A percentile compares a stretch with the other conserved stretches of the same genome.
Evolutionary conservation across 2,797 vertebrate species (phyloP).

Genomic region (Rhinella marina): DNA sequence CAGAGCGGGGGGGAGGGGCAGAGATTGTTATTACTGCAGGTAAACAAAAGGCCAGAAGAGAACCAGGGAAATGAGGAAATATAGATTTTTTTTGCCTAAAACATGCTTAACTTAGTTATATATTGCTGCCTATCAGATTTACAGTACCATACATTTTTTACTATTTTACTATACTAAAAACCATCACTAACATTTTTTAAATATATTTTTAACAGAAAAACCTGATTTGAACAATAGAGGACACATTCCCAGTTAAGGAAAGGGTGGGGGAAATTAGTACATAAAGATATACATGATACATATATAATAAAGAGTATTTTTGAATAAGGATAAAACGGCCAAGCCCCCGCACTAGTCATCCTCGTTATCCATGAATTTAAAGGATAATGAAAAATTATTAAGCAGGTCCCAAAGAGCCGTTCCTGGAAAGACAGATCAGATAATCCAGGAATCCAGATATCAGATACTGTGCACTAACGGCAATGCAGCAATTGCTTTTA

Average conservation of each 20-base stretch:
- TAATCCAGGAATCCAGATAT: conserved; percentile 34
- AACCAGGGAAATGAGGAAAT: no score
- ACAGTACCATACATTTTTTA: no score
- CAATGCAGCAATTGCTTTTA: conserved; percentile 50
- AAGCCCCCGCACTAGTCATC: neutral
- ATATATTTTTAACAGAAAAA: no score
- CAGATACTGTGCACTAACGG: conserved; percentile 22
- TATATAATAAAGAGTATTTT: neutral
- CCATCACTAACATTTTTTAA: no score
- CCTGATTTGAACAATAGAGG: no score
- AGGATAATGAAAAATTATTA: neutral
- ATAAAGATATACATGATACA: neutral
- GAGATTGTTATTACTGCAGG: no score
- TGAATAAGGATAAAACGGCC: neutral
- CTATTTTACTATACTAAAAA: no score
- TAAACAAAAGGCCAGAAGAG: no score
- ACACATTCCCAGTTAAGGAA: neutral
- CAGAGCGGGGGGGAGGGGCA: no score
- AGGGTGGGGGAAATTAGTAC: neutral
- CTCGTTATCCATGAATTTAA: neutral
- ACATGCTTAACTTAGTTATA: no score
- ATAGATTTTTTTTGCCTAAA: no score
- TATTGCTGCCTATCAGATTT: no score
- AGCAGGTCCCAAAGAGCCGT: neutral
- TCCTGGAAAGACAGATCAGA: conserved; percentile 3